A percentile compares a stretch with the other conserved stretches of the same genome.
These are phyloP conservation scores for Periphyllus acericola DNA, from an alignment of 2,888 invertebrate species.

Conservation along the genomic window DNA sequence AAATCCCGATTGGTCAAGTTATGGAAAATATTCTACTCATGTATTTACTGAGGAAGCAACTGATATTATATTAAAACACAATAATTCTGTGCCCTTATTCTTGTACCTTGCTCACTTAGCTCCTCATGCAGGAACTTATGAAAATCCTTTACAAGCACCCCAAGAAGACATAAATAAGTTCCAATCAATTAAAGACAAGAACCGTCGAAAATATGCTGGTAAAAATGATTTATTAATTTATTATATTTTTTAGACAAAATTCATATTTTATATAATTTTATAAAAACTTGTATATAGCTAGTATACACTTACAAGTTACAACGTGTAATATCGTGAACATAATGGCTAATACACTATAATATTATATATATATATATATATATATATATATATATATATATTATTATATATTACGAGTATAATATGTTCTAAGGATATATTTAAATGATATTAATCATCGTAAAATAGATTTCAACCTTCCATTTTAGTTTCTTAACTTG, in stretches of 20 bases:
- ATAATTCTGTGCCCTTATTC: constrained; percentile 72
- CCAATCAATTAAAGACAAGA: constrained; percentile 74
- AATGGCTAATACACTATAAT: no score
- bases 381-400: no score
- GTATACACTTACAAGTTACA: background rate
- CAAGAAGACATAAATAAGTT: constrained; percentile 76
- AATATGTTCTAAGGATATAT: no score
- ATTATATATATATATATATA: no score
- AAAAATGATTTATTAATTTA: constrained; percentile 59
- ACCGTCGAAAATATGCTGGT: constrained; percentile 78
- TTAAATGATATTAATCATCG: no score
- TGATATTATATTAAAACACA: constrained; percentile 71
- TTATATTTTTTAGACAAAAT: background rate
- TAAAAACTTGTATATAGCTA: background rate
- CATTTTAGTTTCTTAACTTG: no score
- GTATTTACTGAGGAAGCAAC: constrained; percentile 77
- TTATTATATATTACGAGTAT: no score
- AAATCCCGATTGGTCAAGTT: constrained; percentile 70
- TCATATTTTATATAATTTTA: background rate
- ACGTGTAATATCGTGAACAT: no score
- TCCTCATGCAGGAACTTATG: constrained; percentile 74
- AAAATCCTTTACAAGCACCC: constrained; percentile 78
- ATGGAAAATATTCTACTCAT: constrained; percentile 75
- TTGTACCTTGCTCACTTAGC: constrained; percentile 77
- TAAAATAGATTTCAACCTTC: no score